phyloP scores from a whole-genome alignment of 2,888 invertebrate genomes.

The Argyresthia goedartella region DNA sequence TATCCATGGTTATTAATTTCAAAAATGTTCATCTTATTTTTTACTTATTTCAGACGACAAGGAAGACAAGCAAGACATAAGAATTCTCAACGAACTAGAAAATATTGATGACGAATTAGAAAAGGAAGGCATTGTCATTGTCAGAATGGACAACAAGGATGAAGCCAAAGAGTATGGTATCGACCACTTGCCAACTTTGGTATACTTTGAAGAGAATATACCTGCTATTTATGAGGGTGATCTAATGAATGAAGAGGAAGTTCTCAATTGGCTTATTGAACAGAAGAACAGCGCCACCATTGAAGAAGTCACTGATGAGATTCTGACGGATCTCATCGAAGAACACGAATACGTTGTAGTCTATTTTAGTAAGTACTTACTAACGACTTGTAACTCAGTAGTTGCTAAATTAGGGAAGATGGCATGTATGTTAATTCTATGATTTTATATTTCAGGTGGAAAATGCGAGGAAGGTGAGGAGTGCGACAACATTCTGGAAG shows the following conservation, averaged over 20 bases:
- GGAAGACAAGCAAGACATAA: slow-evolving; percentile 90
- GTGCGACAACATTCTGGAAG: slow-evolving; percentile 87
- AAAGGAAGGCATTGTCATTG: slow-evolving; percentile 90
- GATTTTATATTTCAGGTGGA: slow-evolving; percentile 67
- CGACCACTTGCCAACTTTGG: slow-evolving; percentile 86
- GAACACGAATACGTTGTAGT: slow-evolving; percentile 96
- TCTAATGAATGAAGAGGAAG: slow-evolving; percentile 91
- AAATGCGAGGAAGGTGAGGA: slow-evolving; percentile 89
- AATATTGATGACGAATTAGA: slow-evolving; percentile 94
- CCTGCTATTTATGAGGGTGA: slow-evolving; percentile 94
- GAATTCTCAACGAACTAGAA: slow-evolving; percentile 89
- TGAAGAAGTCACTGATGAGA: slow-evolving; percentile 95
- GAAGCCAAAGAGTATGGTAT: slow-evolving; percentile 94
- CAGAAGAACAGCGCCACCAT: slow-evolving; percentile 93
- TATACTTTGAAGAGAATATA: slow-evolving; percentile 93
- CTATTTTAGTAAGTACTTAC: slow-evolving; percentile 81
- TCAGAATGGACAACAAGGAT: slow-evolving; percentile 89
- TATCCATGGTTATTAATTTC: neutral
- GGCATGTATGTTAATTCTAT: neutral
- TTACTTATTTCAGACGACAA: slow-evolving; percentile 78
- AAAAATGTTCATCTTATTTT: no score
- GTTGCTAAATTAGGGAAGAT: neutral
- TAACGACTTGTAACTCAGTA: neutral
- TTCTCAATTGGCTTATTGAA: slow-evolving; percentile 88
- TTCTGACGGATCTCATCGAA: slow-evolving; percentile 85